Base-by-base conservation (phyloP, 2,113 vertebrate genomes). In the Onychostoma macrolepis region DNA sequence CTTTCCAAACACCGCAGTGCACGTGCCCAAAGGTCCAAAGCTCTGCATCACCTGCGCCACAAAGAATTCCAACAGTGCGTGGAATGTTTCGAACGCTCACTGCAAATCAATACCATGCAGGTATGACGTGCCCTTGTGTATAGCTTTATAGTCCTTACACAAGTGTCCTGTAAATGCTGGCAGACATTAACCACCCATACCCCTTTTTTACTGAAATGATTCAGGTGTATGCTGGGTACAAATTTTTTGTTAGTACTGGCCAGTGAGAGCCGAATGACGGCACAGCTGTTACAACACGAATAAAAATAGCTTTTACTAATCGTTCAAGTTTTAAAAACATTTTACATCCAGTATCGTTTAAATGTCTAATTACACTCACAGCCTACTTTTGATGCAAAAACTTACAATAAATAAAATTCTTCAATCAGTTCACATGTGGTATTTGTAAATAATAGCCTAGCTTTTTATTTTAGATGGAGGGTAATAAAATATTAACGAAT, bases 21-120 rank as follows among this genome's bases (percentile, higher is more conserved):
- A 36, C 95, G 98, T 0, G 96, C 98, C 45, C 98, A 99, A 92
- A 96, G 97, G 74, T 99, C 97, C 91, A 98, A 97, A 91, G 98
- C 97, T 26, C 96, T 99, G 80, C 95, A 99, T 4, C 95, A 99
- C 79, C 97, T 99, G 71, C 96, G 92, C 6, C 94, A 93, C 92
- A 95, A 89, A 88, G 95, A 99, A 81, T 95, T 99, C 88, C 92
- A 91, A 89, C 91, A 96, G 72, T 98, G 98, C 0, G 93, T 96
- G 50, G 93, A 97, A 87, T 99, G 98, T 94, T 99, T 99, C 38
- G 96, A 99, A 83, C 91, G 89, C 67, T 98, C 98, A 0, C 93
- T 99, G 19, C 90, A 93, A 77, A 96, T 99, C 92, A 99, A 99
- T 87, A 30, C 94, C 80, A 95, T 99, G 94, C 98, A 99, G 98